phyloP scores from a whole-genome alignment of 2,797 vertebrate genomes.

The Scomberomorus guttatus region DNA sequence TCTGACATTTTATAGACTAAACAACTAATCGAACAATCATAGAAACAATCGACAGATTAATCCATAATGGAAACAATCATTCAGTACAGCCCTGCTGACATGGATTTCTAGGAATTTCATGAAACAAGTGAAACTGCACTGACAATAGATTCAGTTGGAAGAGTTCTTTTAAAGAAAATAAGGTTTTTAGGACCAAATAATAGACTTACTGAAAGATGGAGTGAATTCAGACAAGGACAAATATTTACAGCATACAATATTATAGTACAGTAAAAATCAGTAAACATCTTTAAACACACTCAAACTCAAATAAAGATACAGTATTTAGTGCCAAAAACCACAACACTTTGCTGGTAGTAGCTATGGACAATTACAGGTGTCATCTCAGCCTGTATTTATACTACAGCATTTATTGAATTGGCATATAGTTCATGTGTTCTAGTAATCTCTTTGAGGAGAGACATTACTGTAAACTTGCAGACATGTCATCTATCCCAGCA shows the following conservation, averaged over 20 bases:
- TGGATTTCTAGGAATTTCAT: neutral
- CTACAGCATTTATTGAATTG: neutral
- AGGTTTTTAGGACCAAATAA: neutral
- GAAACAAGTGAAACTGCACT: neutral
- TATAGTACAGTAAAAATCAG: neutral
- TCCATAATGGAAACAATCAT: no score
- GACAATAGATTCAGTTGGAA: no score
- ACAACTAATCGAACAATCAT: neutral
- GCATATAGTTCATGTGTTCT: neutral
- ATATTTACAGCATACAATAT: neutral
- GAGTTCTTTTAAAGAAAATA: neutral
- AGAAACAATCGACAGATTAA: neutral
- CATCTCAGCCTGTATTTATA: neutral
- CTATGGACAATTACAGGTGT: neutral
- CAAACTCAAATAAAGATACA: neutral
- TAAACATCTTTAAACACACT: neutral
- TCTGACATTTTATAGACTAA: neutral
- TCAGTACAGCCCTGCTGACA: neutral
- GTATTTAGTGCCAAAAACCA: neutral
- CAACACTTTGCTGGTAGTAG: neutral
- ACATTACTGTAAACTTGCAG: neutral
- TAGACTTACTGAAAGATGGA: neutral
- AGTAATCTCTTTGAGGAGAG: neutral
- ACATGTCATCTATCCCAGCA: neutral
- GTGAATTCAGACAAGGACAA: neutral